Base-by-base conservation (phyloP, 1,140 invertebrate genomes). In the Venustaconcha ellipsiformis region DNA sequence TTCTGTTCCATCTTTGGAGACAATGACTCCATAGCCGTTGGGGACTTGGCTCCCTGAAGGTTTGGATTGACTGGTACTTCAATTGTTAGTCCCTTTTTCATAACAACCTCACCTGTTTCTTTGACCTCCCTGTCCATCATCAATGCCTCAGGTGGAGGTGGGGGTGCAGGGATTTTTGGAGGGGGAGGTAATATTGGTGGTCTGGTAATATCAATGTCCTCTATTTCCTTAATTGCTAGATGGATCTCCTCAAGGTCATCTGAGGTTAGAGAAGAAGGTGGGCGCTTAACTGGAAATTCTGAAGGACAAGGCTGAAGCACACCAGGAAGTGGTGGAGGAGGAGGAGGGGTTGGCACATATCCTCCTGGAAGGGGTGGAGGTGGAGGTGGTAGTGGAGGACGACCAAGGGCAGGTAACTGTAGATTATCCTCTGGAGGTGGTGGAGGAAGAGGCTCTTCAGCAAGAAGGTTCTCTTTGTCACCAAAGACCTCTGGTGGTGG, bases 1-100 rank as follows among this genome's bases (percentile, higher is more conserved):
- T 80, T 83, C 30, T 78, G 68, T 30, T 80, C 77, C 58, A 74
- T 78, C 37, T 80, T 80, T 37, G 82, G 82, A 37, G 82, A 83
- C 64, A 83, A 57, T 23, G 68, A 62, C 67, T 83, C 82, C 37
- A 83, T 76, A 68, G 75, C 72, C 12, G 74, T 67, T 56, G 83
- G 83, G 14, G 75, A 37, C 62, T 73, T 69, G 5, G 78, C 72
- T 18, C 65, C 64, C 58, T 77, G 75, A 30, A 77, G 70, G 57
- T 77, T 72, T 18, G 68, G 11, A 67, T 68, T 57, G 56, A 67
- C 69, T 13, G 70, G 75, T 17, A 77, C 75, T 18, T 72, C 65
- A 20, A 72, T 72, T 20, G 75, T 67, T 14, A 77, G 30, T 48
- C 75, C 72, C n/a, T 68, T 20, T 70, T 64, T 77, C 14, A 67